These are phyloP conservation scores for Ia io DNA, from an alignment of 2,113 vertebrate genomes.

Conservation along the genomic window DNA sequence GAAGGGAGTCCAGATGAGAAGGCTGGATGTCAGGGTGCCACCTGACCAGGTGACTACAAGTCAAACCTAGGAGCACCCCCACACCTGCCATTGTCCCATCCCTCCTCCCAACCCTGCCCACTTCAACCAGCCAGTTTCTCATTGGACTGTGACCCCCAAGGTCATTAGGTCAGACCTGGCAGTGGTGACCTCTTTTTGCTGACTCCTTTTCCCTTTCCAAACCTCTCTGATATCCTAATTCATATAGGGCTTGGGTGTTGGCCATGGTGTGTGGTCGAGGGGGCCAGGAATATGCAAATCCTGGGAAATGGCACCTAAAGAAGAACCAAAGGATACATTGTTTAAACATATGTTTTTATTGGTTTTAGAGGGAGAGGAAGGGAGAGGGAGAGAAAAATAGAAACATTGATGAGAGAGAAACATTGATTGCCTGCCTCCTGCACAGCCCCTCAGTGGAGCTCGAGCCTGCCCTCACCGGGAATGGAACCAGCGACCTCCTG, in stretches of 20 bases:
- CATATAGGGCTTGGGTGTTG: not conserved
- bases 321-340: not conserved
- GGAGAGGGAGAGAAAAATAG: no score
- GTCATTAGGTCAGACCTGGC: not conserved
- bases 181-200: not conserved
- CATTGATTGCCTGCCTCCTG: no score
- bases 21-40: not conserved
- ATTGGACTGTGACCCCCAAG: no score
- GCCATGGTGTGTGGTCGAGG: not conserved
- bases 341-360: no score
- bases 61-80: not conserved
- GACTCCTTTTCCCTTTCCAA: not conserved
- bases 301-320: not conserved
- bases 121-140: not conserved
- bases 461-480: no score
- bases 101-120: not conserved
- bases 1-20: not conserved
- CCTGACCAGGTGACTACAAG: not conserved
- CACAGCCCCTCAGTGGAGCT: no score
- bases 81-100: not conserved
- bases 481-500: no score
- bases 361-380: no score
- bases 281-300: not conserved
- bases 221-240: not conserved
- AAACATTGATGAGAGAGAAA: no score